These are phyloP conservation scores for Platycnemis pennipes DNA, from an alignment of 2,888 invertebrate genomes.

Conservation along the genomic window DNA sequence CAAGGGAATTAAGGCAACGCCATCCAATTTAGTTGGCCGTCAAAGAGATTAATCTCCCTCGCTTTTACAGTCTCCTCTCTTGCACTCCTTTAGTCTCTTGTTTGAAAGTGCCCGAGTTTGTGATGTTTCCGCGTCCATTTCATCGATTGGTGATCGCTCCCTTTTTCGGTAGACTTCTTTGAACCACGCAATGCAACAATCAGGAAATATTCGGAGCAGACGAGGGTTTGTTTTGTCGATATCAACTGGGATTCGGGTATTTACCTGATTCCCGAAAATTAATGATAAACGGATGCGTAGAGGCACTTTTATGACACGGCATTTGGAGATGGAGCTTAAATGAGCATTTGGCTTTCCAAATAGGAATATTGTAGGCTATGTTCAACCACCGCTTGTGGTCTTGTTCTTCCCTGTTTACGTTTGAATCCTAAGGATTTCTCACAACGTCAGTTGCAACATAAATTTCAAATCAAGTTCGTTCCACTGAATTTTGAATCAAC, in stretches of 20 bases:
- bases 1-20: no score
- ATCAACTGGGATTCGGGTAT: background rate
- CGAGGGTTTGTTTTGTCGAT: background rate
- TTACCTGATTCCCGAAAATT: background rate
- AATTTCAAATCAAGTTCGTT: no score
- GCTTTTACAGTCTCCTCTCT: background rate
- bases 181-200: conserved; percentile 2
- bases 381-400: no score
- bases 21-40: no score
- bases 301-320: background rate
- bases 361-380: no score
- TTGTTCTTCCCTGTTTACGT: no score
- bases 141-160: background rate
- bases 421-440: no score
- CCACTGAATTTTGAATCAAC: no score
- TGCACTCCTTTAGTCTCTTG: background rate
- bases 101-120: background rate
- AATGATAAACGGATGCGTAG: background rate
- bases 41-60: background rate
- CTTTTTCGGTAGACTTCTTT: background rate
- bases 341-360: no score
- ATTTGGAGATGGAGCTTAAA: no score
- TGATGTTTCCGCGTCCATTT: background rate
- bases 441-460: no score
- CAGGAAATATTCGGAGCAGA: background rate